Conservation (phyloP, 2,113 vertebrate species). For the Chunga burmeisteri region DNA sequence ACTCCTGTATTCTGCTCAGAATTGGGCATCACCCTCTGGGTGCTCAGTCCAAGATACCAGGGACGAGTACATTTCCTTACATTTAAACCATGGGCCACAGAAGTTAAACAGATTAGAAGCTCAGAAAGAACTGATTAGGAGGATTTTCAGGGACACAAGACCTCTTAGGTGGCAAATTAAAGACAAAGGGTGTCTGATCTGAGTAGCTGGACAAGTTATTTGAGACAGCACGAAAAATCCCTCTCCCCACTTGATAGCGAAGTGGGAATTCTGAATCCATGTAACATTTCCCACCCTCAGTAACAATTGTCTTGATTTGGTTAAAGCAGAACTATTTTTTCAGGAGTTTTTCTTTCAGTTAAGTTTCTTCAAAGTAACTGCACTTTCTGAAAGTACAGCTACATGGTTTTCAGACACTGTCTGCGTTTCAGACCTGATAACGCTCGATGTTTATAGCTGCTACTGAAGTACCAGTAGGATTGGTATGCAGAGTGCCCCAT, state of each 20-base stretch:
- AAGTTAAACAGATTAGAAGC: background rate
- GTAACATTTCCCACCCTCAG: background rate
- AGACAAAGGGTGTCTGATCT: background rate
- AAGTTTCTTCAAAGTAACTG: no score
- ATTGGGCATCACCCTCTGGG: background rate
- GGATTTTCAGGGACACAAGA: background rate
- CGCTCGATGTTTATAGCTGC: no score
- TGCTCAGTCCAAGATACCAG: background rate
- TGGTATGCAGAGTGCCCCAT: no score
- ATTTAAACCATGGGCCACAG: background rate
- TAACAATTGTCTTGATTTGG: background rate
- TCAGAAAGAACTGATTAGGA: background rate
- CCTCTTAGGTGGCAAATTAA: background rate
- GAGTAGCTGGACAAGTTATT: background rate
- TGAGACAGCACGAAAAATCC: background rate
- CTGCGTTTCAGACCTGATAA: no score
- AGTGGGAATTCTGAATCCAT: background rate
- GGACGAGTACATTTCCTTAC: background rate
- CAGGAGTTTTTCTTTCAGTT: no score
- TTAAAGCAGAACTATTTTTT: no score
- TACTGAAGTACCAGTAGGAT: no score
- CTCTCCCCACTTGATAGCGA: rapidly evolving
- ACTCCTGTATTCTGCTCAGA: background rate
- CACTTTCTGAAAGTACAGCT: no score
- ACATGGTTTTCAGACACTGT: no score